phyloP scores from a whole-genome alignment of 1,140 invertebrate genomes.

The Mizuhopecten yessoensis region DNA sequence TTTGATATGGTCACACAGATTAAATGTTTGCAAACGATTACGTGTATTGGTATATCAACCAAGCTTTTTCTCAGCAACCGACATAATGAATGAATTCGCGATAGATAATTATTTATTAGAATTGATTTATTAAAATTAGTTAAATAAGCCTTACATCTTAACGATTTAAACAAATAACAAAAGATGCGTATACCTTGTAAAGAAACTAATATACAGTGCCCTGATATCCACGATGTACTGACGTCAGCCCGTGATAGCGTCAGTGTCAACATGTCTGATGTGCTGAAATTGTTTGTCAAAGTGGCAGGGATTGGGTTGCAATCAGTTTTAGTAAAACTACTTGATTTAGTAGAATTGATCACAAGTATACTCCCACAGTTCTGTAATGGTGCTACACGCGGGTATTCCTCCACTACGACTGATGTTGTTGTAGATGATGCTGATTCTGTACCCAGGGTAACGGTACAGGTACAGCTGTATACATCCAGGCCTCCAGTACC shows the following conservation, averaged over 20 bases:
- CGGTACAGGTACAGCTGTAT: slow-evolving; percentile 10
- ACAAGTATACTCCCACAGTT: background rate
- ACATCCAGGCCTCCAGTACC: background rate
- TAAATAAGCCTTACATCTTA: no score
- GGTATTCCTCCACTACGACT: background rate
- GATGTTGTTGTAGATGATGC: background rate
- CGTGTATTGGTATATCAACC: no score
- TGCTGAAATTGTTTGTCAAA: background rate
- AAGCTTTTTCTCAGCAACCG: no score
- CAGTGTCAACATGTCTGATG: background rate
- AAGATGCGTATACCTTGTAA: no score
- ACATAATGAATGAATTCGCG: no score
- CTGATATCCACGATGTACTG: background rate
- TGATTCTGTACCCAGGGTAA: background rate
- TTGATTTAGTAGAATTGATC: background rate
- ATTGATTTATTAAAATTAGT: no score
- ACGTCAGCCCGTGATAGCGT: background rate
- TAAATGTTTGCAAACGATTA: no score
- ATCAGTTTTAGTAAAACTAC: background rate
- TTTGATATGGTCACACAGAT: no score
- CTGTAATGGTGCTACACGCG: background rate
- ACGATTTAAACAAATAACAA: no score
- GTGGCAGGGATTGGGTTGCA: background rate
- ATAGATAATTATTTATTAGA: no score
- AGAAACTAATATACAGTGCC: background rate